Conservation (phyloP, 1,140 invertebrate genomes). For the Mylabris phalerata region DNA sequence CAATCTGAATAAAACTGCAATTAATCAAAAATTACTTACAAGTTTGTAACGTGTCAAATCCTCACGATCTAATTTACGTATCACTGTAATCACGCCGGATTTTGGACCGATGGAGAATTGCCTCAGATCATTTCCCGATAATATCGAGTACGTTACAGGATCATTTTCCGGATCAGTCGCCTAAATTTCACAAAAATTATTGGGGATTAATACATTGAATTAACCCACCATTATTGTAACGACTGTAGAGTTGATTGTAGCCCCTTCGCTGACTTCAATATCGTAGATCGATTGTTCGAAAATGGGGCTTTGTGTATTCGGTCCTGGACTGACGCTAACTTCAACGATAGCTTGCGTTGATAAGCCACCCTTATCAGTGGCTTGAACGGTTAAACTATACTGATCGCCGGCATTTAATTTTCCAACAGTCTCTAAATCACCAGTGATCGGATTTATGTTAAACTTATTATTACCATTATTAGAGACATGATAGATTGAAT, state of each 20-base stretch:
- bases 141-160: conserved; percentile 74
- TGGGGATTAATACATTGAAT: background rate
- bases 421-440: conserved; percentile 67
- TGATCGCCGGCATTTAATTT: conserved; percentile 78
- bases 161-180: conserved; percentile 85
- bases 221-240: conserved; percentile 56
- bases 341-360: conserved; percentile 78
- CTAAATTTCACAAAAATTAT: conserved; percentile 39
- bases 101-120: conserved; percentile 79
- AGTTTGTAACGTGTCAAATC: conserved; percentile 77
- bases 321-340: conserved; percentile 70
- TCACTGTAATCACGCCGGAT: conserved; percentile 75
- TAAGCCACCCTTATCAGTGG: conserved; percentile 61
- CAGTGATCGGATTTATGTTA: conserved; percentile 71
- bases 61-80: conserved; percentile 77
- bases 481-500: conserved; percentile 78
- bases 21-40: conserved; percentile 45
- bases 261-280: conserved; percentile 80
- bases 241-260: conserved; percentile 76
- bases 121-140: conserved; percentile 75
- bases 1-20: background rate
- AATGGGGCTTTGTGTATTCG: conserved; percentile 75
- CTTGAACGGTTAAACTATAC: conserved; percentile 81
- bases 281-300: conserved; percentile 75
- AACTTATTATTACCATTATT: conserved; percentile 84